Percentiles rank a stretch among this genome's conserved stretches.
phyloP scores from a whole-genome alignment of 2,113 vertebrate species.

The Stictonetta naevosa region DNA sequence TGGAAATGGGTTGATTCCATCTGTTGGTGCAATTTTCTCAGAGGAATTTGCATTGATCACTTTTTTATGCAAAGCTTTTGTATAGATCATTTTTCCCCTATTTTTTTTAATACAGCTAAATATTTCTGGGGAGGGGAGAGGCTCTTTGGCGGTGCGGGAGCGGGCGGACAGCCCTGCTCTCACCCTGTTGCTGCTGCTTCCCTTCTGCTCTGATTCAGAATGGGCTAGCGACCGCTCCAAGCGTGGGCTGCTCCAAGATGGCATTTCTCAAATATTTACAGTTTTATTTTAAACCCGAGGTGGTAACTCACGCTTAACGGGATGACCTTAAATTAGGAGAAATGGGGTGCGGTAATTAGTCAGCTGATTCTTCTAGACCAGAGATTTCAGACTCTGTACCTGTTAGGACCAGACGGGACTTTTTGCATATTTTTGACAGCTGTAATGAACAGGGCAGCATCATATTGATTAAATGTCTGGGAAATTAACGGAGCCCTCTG shows the following conservation, averaged over 20 bases:
- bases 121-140: slow-evolving; percentile 41
- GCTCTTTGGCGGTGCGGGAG: background rate
- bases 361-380: slow-evolving; percentile 17
- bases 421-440: slow-evolving; percentile 72
- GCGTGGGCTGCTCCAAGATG: background rate
- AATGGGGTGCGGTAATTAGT: slow-evolving; percentile 63
- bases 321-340: slow-evolving; percentile 19
- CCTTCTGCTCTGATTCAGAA: background rate
- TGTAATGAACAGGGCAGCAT: slow-evolving; percentile 59
- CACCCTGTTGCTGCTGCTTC: background rate
- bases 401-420: slow-evolving; percentile 65
- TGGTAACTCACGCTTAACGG: slow-evolving; percentile 44
- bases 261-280: slow-evolving; percentile 60
- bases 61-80: slow-evolving; percentile 85
- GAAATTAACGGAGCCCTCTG: slow-evolving; percentile 46
- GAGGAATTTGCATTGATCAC: slow-evolving; percentile 86
- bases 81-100: slow-evolving; percentile 74
- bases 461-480: slow-evolving; percentile 57
- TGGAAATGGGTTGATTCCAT: slow-evolving; percentile 85
- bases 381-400: background rate
- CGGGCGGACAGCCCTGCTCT: too few relatives aligned
- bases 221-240: accelerated
- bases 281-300: slow-evolving; percentile 25
- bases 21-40: slow-evolving; percentile 86
- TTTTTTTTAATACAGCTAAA: slow-evolving; percentile 65